Conservation (phyloP, 1,140 invertebrate genomes). For the Odontomachus brunneus region DNA sequence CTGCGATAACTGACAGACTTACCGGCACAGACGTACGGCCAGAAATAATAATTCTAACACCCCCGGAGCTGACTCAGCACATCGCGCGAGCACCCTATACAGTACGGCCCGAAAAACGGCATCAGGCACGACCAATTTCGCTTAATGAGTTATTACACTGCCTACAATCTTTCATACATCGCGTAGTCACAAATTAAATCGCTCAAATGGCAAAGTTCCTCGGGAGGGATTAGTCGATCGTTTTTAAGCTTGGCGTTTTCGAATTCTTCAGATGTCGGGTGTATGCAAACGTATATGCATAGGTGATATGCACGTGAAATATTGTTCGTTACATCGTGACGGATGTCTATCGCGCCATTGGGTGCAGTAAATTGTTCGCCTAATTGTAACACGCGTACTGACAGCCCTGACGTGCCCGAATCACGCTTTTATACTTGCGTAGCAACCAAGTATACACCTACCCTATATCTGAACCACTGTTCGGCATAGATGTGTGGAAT, state of each 20-base stretch:
- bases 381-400: conserved; percentile 48
- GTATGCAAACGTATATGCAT: not conserved
- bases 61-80: conserved; percentile 25
- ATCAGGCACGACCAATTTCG: not conserved
- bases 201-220: not conserved
- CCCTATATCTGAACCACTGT: conserved; percentile 19
- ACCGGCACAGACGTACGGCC: conserved; percentile 24
- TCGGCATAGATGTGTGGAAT: conserved; percentile 12
- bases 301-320: not conserved
- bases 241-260: not conserved
- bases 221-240: not conserved
- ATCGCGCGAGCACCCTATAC: conserved; percentile 11
- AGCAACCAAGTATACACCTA: conserved; percentile 4
- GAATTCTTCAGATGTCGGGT: too few species aligned
- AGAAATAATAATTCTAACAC: conserved; percentile 61
- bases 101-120: conserved; percentile 5
- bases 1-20: conserved; percentile 61
- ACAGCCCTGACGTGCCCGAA: conserved; percentile 15
- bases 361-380: conserved; percentile 10
- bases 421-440: conserved; percentile 52
- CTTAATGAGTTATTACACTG: not conserved
- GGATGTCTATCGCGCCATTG: not conserved
- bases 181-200: too few species aligned
- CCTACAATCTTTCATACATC: too few species aligned
- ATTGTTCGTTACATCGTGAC: not conserved